A percentile compares a stretch with the other conserved stretches of the same genome.
Evolutionary conservation across 1,140 invertebrate genomes (phyloP).

Genomic region (Monochamus saltuarius): DNA sequence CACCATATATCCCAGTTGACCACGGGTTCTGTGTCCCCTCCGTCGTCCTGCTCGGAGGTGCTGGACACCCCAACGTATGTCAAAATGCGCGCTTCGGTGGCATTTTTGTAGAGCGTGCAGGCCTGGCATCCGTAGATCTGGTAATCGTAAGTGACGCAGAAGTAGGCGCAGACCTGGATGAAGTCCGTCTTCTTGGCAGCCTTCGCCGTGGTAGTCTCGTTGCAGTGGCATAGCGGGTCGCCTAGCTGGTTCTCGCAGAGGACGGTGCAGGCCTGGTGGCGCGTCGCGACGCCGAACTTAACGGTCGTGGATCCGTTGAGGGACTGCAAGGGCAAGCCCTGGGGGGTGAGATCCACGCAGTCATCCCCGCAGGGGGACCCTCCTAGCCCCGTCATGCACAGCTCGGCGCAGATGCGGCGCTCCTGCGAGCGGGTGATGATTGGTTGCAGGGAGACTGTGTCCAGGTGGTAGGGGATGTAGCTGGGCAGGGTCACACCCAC

Average conservation of each 20-base stretch:
- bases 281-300: constrained; percentile 27
- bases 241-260: constrained; percentile 50
- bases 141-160: constrained; percentile 45
- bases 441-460: constrained; percentile 35
- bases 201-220: constrained; percentile 13
- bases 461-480: constrained; percentile 25
- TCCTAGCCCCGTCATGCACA: constrained; percentile 51
- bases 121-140: constrained; percentile 38
- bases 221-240: constrained; percentile 46
- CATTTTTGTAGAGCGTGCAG: constrained; percentile 29
- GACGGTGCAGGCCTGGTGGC: constrained; percentile 45
- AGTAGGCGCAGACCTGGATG: constrained; percentile 41
- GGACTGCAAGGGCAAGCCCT: constrained; percentile 35
- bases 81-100: background rate
- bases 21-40: background rate
- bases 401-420: constrained; percentile 48
- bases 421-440: constrained; percentile 40
- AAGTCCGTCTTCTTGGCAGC: constrained; percentile 35
- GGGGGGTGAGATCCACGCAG: constrained; percentile 46
- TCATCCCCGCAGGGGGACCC: constrained; percentile 48
- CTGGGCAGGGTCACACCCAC: constrained; percentile 30
- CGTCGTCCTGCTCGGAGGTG: too few species aligned
- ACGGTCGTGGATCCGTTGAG: constrained; percentile 1
- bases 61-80: too few species aligned
- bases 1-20: constrained; percentile 55